Evolutionary conservation across 2,113 vertebrate genomes (phyloP), one percentile per base, ranked within the genome.

Genomic region (Callorhinus ursinus): DNA sequence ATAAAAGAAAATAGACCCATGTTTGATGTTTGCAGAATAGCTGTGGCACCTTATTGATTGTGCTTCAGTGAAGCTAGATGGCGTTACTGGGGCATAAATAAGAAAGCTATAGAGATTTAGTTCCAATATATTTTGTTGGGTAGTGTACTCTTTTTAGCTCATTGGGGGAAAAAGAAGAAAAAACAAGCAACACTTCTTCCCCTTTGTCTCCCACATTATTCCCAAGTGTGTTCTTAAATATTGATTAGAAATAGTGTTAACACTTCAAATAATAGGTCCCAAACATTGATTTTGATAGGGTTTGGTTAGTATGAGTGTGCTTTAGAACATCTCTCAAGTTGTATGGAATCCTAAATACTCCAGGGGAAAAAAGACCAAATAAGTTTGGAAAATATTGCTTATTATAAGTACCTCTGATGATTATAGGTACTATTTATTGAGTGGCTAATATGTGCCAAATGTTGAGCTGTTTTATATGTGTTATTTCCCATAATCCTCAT

Each of bases 31-130:
- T 72, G 36, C 39, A 67, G n/a, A 88, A 14, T 21, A 85, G 22
- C 13, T 55, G 16, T 4, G 26, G 22, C 14, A 82, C 7, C 57
- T 55, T 79, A 42, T 71, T 91, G 36, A 79, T 28, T 83, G 21
- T 79, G 26, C 28, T 69, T 63, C 74, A 16, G 1, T 76, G 61
- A 93, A 39, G 31, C 26, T n/a, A 49, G 12, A 31, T 69, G n/a
- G 15, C 7, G 5, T 84, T 93, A 53, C 76, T 77, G 31, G 82
- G 18, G 5, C 49, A 49, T 89, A 86, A 65, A 33, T 31, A 87
- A 96, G 65, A 94, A 67, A 90, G n/a, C 63, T 19, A 33, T 13
- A 77, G 92, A 92, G 24, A 86, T 83, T 92, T 96, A 91, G 42
- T 80, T 88, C 31, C 74, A 19, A 86, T 93, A 33, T 69, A 67